These are phyloP conservation scores for Corydoras sp. DNA, from an alignment of 2,113 vertebrate species.

Conservation along the genomic window DNA sequence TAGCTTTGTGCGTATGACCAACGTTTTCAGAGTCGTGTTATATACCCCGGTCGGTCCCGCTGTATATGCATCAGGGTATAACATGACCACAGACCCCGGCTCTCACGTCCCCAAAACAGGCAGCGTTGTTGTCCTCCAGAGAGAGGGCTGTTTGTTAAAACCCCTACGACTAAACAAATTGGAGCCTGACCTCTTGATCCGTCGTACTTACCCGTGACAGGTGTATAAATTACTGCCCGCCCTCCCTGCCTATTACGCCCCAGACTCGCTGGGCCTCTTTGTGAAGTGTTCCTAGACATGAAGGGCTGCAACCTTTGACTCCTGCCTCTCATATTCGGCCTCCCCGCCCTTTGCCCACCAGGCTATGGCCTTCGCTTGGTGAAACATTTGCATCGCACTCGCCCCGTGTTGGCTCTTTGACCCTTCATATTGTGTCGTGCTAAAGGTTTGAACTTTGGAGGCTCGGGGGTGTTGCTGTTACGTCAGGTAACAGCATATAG, in stretches of 20 bases:
- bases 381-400: conserved; percentile 33
- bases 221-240: conserved; percentile 53
- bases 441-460: conserved; percentile 11
- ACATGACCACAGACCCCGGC: background rate
- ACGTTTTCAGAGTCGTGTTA: too few species aligned
- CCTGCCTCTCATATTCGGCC: conserved; percentile 39
- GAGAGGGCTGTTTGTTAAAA: conserved; percentile 39
- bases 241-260: conserved; percentile 39
- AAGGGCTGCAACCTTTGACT: conserved; percentile 53
- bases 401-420: conserved; percentile 22
- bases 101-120: conserved; percentile 1
- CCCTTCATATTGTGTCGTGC: conserved; percentile 26
- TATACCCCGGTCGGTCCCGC: too few species aligned
- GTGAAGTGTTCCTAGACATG: conserved; percentile 49
- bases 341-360: conserved; percentile 28
- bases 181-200: conserved; percentile 46
- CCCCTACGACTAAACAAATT: conserved; percentile 53
- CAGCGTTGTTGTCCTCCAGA: conserved; percentile 37
- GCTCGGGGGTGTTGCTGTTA: conserved; percentile 9
- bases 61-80: too few species aligned
- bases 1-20: too few species aligned
- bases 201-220: conserved; percentile 49
- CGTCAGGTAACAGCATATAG: background rate
- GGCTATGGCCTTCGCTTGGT: conserved; percentile 20
- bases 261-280: conserved; percentile 40